Conservation (phyloP, 2,113 vertebrate genomes). For the Clarias batrachus region DNA sequence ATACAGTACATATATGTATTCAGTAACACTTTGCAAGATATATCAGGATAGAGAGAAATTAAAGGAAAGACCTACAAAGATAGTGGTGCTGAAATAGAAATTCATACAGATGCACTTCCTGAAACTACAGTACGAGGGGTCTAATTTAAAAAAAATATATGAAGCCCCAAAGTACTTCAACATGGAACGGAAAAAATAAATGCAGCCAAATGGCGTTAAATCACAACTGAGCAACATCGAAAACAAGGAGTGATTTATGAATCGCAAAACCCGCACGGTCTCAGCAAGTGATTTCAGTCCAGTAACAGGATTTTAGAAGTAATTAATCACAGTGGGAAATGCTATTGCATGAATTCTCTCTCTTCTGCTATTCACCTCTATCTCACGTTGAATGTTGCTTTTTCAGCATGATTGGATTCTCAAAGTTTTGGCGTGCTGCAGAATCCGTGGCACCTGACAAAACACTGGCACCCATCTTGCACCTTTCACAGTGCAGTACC, state of each 20-base stretch:
- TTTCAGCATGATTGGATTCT: conserved; percentile 60
- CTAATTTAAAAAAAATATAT: conserved; percentile 4
- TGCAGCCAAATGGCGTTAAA: conserved; percentile 17
- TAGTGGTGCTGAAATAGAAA: not conserved
- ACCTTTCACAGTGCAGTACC: conserved; percentile 68
- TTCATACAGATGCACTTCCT: not conserved
- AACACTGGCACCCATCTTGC: conserved; percentile 73
- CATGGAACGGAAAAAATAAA: conserved; percentile 16
- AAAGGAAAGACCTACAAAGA: not conserved
- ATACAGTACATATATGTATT: not conserved
- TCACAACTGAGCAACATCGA: not conserved
- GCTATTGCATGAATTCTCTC: conserved; percentile 28
- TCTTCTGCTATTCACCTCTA: conserved; percentile 31
- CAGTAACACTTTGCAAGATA: not conserved
- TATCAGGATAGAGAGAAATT: not conserved
- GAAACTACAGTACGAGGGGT: not conserved
- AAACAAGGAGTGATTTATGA: conserved; percentile 30
- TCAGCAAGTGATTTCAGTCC: conserved; percentile 30
- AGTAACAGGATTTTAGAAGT: conserved; percentile 29
- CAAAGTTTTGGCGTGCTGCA: conserved; percentile 60
- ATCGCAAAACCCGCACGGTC: conserved; percentile 26
- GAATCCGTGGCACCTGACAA: conserved; percentile 78
- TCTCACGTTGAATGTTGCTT: conserved; percentile 44
- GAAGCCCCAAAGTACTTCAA: not conserved
- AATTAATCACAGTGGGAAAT: conserved; percentile 58